These are phyloP conservation scores for Hydrolagus colliei DNA, from an alignment of 2,797 vertebrate genomes.

Conservation along the genomic window DNA sequence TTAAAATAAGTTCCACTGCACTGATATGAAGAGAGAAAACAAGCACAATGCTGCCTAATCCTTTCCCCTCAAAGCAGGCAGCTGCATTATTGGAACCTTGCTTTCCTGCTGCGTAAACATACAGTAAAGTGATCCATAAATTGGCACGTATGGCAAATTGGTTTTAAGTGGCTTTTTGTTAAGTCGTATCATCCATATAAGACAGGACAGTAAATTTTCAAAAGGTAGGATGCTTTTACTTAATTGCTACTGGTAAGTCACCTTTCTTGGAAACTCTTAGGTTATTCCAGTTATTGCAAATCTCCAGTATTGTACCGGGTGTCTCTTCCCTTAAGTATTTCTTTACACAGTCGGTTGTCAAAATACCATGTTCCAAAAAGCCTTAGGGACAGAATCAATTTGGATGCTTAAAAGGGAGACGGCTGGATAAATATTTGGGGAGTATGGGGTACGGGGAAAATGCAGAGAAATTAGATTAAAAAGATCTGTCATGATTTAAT, in stretches of 20 bases:
- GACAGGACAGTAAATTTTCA: not conserved
- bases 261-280: too few relatives aligned
- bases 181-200: not conserved
- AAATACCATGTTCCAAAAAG: too few relatives aligned
- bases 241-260: conserved; percentile 13
- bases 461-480: too few relatives aligned
- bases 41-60: not conserved
- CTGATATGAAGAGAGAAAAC: not conserved
- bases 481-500: too few relatives aligned
- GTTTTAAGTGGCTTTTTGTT: conserved; percentile 11
- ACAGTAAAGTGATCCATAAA: not conserved
- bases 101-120: not conserved
- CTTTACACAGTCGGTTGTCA: not conserved
- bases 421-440: too few relatives aligned
- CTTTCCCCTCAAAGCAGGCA: not conserved
- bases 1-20: not conserved
- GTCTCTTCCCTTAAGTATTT: not conserved
- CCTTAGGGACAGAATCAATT: too few relatives aligned
- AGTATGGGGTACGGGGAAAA: too few relatives aligned
- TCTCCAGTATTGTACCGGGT: not conserved
- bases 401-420: too few relatives aligned
- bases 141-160: conserved; percentile 3
- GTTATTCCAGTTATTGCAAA: conserved; percentile 19
- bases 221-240: not conserved
- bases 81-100: not conserved